These are phyloP conservation scores for Dicyrtoma fusca DNA, from an alignment of 2,888 invertebrate genomes.

Conservation along the genomic window DNA sequence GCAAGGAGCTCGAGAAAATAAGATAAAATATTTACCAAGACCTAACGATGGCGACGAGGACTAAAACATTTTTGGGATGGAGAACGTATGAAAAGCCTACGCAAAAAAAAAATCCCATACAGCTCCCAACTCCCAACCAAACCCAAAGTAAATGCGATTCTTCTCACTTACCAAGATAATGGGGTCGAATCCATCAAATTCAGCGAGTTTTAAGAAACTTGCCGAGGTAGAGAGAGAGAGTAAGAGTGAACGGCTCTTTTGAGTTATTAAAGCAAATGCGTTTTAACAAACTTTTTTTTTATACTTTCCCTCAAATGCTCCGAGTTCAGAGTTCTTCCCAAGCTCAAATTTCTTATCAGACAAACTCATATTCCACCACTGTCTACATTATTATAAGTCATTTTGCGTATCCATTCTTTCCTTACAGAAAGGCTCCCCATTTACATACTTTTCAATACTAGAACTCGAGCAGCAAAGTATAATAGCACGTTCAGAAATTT, in stretches of 20 bases:
- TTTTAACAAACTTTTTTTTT: slow-evolving; percentile 3
- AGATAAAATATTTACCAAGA: slow-evolving; percentile 1
- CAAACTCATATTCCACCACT: no score
- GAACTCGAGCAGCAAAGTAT: no score
- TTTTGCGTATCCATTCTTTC: no score
- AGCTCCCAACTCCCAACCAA: neutral
- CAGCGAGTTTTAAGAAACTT: neutral
- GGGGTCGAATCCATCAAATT: slow-evolving; percentile 37
- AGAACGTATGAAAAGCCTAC: slow-evolving; percentile 1
- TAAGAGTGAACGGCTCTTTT: neutral
- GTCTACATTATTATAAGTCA: no score
- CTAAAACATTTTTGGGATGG: slow-evolving; percentile 1
- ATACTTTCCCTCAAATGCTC: no score
- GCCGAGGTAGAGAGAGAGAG: neutral
- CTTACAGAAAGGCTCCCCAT: no score
- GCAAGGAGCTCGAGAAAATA: neutral
- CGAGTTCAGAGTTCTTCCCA: no score
- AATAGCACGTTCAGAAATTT: no score
- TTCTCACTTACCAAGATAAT: slow-evolving; percentile 30
- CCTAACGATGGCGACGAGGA: neutral
- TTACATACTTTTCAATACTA: no score
- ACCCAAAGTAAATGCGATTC: slow-evolving; percentile 14
- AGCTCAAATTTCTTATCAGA: no score
- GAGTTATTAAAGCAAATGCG: slow-evolving; percentile 17
- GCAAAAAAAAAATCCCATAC: slow-evolving; percentile 16